Evolutionary conservation across 2,888 invertebrate species (phyloP).

Genomic region (Cosmorhoe ocellata): DNA sequence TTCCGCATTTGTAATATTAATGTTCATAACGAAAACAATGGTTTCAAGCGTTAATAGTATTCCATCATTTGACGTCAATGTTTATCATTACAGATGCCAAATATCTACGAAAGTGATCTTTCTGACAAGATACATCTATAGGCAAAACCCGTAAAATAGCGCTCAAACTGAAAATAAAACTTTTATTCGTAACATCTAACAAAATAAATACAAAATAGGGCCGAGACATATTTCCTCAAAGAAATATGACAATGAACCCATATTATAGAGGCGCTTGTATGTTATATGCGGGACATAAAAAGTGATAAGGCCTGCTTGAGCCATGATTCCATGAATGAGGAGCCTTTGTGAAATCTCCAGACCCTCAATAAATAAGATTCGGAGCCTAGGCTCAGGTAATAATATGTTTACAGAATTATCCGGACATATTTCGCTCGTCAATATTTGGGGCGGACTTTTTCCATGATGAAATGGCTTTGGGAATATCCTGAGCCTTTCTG

Average conservation of each 20-base stretch:
- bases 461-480: background rate
- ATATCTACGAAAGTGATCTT: too few species aligned
- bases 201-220: slow-evolving; percentile 26
- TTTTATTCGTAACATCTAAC: background rate
- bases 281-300: slow-evolving; percentile 31
- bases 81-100: too few species aligned
- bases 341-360: slow-evolving; percentile 22
- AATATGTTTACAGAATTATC: slow-evolving; percentile 17
- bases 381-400: slow-evolving; percentile 11
- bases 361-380: slow-evolving; percentile 27
- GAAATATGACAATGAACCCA: slow-evolving; percentile 34
- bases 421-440: slow-evolving; percentile 23
- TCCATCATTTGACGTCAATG: too few species aligned
- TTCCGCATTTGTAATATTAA: too few species aligned
- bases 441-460: slow-evolving; percentile 2
- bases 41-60: too few species aligned
- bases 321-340: slow-evolving; percentile 20
- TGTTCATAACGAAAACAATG: too few species aligned
- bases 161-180: background rate
- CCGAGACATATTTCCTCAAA: slow-evolving; percentile 26
- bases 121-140: too few species aligned
- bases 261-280: slow-evolving; percentile 25
- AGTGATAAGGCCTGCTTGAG: slow-evolving; percentile 31
- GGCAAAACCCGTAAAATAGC: too few species aligned
- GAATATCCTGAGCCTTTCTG: background rate